Evolutionary conservation across 2,797 vertebrate genomes (phyloP), one percentile per base, ranked within the genome.

Genomic region (Gymnoscopelus microlampas): DNA sequence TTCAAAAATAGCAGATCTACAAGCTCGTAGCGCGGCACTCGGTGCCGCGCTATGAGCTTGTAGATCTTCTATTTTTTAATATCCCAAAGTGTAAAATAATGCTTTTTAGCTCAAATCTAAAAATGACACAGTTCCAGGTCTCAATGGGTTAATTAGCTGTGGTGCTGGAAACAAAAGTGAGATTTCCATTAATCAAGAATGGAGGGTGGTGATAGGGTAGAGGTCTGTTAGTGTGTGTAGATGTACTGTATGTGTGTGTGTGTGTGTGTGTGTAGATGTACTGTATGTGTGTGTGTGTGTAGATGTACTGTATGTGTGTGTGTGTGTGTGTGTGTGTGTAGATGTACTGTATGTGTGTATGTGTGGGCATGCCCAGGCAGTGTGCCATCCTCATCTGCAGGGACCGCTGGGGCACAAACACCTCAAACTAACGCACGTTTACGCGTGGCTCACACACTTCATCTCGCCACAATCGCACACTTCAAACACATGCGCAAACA

Each of bases 141-240:
- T n/a, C n/a, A n/a, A n/a, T n/a, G n/a, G n/a, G n/a, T n/a, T n/a
- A 94, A 95, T 94, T 95, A 94, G 90, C 91, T 87, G 75, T 92
- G 91, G 87, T 87, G 86, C 87, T 93, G 90, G 92, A 93, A 92
- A 93, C 91, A 93, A 92, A 91, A 91, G 91, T 89, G 91, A 80
- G 89, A 89, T 93, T 94, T 93, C 90, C 91, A 91, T 93, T 94
- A 93, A 94, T 93, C 92, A 94, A 81, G 86, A 77, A 62, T 85
- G 68, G 76, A 73, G 83, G 7, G 6, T 35, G 32, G 32, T 35
- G 32, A 44, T 44, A 44, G 39, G 39, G 39, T 44, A 44, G 39
- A 44, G 8, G 39, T 44, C 8, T 77, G 80, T 57, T 51, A n/a
- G 59, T 53, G 67, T 60, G 57, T 9, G 24, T 47, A 48, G 13